Evolutionary conservation across 2,888 invertebrate species (phyloP).

Genomic region (Cantharis nigra): DNA sequence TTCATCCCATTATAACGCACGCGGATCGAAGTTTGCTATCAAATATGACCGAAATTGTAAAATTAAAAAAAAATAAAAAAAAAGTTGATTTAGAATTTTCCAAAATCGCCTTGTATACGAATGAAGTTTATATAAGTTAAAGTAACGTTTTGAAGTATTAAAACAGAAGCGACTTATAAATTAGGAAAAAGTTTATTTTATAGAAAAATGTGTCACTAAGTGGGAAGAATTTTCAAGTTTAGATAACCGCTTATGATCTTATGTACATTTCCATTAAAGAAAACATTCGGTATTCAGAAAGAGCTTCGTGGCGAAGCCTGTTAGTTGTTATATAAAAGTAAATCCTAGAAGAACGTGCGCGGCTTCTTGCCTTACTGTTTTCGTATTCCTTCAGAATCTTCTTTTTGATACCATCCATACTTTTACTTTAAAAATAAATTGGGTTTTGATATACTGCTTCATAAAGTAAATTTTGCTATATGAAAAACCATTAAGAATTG

Average conservation of each 20-base stretch:
- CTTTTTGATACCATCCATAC: conserved; percentile 44
- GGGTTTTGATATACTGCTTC: conserved; percentile 43
- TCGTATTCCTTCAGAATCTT: conserved; percentile 44
- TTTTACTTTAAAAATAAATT: conserved; percentile 47
- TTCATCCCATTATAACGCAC: not conserved
- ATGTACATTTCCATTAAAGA: conserved; percentile 54
- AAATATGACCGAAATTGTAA: not conserved
- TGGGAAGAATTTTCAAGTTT: conserved; percentile 16
- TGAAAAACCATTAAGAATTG: conserved; percentile 25
- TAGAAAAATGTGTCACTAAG: not conserved
- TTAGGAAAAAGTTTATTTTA: not conserved
- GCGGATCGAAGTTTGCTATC: not conserved
- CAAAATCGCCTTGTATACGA: not conserved
- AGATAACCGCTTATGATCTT: conserved; percentile 47
- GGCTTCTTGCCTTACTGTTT: conserved; percentile 46
- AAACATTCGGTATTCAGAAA: conserved; percentile 51
- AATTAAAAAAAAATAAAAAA: no score
- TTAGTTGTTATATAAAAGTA: conserved; percentile 56
- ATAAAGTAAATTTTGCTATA: conserved; percentile 30
- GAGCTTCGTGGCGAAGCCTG: conserved; percentile 51
- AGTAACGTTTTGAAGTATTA: not conserved
- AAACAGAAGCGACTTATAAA: not conserved
- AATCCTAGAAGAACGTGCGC: conserved; percentile 52
- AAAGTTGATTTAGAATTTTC: no score
- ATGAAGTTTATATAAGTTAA: not conserved